phyloP scores from a whole-genome alignment of 2,888 invertebrate species.

The Torymus auratus region DNA sequence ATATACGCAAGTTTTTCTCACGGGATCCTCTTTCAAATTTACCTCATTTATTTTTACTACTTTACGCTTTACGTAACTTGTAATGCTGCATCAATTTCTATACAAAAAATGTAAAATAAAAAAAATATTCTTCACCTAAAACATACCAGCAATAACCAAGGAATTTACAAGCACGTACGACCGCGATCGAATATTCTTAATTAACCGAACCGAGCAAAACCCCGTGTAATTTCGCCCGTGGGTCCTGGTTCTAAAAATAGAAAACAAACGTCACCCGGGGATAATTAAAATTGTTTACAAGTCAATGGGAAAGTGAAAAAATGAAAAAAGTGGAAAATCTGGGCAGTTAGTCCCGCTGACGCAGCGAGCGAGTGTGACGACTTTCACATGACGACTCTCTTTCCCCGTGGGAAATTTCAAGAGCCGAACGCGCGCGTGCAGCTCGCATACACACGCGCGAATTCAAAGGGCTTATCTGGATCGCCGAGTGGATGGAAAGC shows the following conservation, averaged over 20 bases:
- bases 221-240: too few relatives aligned
- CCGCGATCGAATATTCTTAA: too few relatives aligned
- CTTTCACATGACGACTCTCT: slow-evolving; percentile 41
- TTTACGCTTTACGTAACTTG: too few relatives aligned
- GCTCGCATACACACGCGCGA: too few relatives aligned
- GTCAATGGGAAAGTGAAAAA: not conserved
- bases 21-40: slow-evolving; percentile 40
- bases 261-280: not conserved
- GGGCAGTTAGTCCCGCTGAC: slow-evolving; percentile 18
- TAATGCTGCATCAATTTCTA: too few relatives aligned
- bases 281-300: slow-evolving; percentile 33
- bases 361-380: slow-evolving; percentile 8
- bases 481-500: slow-evolving; percentile 13
- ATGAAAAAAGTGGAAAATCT: slow-evolving; percentile 44
- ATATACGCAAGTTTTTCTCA: slow-evolving; percentile 46
- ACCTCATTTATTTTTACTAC: slow-evolving; percentile 27
- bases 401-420: slow-evolving; percentile 46
- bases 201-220: too few relatives aligned
- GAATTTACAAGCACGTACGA: too few relatives aligned
- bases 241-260: too few relatives aligned
- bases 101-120: too few relatives aligned
- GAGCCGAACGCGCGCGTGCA: slow-evolving; percentile 3
- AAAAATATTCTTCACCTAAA: too few relatives aligned
- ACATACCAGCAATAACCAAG: too few relatives aligned
- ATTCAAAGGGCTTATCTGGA: slow-evolving; percentile 34